Percentiles rank a stretch among this genome's conserved stretches.
These are phyloP conservation scores for Pantherophis vulpinus DNA, from an alignment of 2,797 vertebrate species.

Conservation along the genomic window DNA sequence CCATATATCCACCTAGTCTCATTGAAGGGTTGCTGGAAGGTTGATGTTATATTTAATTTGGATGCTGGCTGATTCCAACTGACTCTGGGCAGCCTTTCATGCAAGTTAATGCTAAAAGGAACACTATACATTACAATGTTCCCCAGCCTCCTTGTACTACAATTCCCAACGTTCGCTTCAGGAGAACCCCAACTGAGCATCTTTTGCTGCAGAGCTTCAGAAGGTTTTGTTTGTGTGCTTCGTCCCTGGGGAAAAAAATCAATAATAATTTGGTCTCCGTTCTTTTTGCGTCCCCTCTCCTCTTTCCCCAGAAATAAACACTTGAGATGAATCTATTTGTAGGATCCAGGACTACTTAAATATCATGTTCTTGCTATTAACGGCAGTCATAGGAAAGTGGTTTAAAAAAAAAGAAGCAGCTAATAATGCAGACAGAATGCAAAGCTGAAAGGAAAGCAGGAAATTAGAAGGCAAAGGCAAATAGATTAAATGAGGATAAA, in stretches of 20 bases:
- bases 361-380: not conserved
- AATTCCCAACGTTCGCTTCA: not conserved
- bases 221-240: not conserved
- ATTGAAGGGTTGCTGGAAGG: not conserved
- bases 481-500: slow-evolving; percentile 14
- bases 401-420: not conserved
- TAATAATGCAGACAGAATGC: not conserved
- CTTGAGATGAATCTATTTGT: not conserved
- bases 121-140: not conserved
- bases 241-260: not conserved
- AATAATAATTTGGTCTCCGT: not conserved
- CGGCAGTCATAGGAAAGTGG: not conserved
- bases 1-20: not conserved
- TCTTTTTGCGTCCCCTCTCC: not conserved
- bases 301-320: not conserved
- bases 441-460: slow-evolving; percentile 21
- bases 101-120: not conserved
- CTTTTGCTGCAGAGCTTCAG: not conserved
- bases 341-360: not conserved
- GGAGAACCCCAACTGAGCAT: not conserved
- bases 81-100: no score
- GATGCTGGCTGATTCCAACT: no score
- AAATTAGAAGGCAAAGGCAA: slow-evolving; percentile 21
- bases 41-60: not conserved
- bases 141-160: not conserved